phyloP scores from a whole-genome alignment of 2,113 vertebrate species.

The Ceratotherium simum region DNA sequence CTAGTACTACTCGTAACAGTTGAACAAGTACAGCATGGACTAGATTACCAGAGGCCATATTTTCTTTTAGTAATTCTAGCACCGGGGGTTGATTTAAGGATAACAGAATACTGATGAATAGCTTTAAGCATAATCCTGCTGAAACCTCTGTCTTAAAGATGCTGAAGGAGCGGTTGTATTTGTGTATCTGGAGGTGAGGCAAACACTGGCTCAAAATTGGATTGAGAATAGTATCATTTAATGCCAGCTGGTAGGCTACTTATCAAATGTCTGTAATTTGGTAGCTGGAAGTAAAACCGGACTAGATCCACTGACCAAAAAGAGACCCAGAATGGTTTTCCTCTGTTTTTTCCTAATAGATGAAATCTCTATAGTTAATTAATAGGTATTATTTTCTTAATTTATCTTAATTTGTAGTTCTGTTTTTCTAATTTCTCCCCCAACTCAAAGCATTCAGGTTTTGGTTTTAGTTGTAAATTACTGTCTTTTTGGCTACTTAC shows the following conservation, averaged over 20 bases:
- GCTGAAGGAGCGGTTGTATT: background rate
- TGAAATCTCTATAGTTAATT: background rate
- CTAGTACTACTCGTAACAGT: background rate
- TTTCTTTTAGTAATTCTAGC: slow-evolving; percentile 6
- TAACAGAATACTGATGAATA: background rate
- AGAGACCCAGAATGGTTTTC: background rate
- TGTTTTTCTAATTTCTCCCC: background rate
- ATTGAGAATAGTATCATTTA: background rate
- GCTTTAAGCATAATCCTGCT: background rate
- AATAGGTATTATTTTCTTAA: background rate
- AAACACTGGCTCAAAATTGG: background rate
- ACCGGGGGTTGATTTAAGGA: background rate
- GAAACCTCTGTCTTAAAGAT: slow-evolving; percentile 11
- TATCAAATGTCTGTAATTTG: background rate
- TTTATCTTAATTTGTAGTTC: slow-evolving; percentile 32
- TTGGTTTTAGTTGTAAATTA: slow-evolving; percentile 38
- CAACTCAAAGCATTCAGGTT: background rate
- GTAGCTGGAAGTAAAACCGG: slow-evolving; percentile 11
- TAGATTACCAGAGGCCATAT: background rate
- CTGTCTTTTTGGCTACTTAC: background rate
- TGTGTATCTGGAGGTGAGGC: background rate
- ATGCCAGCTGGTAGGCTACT: background rate
- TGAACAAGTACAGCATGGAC: background rate
- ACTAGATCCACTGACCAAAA: background rate
- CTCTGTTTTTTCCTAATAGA: slow-evolving; percentile 25